These are phyloP conservation scores for Antidorcas marsupialis DNA, from an alignment of 2,113 vertebrate genomes.

Conservation along the genomic window DNA sequence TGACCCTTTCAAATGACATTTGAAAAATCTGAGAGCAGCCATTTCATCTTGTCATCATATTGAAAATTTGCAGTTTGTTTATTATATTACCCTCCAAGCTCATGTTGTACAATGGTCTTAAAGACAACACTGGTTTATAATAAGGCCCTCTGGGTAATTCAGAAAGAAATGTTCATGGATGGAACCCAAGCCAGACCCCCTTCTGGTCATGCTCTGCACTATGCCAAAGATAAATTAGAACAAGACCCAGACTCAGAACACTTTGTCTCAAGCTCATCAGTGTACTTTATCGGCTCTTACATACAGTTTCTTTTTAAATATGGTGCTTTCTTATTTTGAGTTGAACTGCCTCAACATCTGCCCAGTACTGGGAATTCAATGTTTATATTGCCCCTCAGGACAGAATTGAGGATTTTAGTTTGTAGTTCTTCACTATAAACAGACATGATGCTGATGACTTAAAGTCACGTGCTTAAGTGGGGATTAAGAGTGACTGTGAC, in stretches of 20 bases:
- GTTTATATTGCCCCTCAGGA: not conserved
- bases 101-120: not conserved
- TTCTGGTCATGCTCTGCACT: not conserved
- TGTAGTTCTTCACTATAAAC: not conserved
- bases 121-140: not conserved
- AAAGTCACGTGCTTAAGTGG: not conserved
- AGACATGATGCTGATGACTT: not conserved
- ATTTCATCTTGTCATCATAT: not conserved
- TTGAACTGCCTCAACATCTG: not conserved
- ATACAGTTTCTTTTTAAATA: not conserved
- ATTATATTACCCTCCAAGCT: not conserved
- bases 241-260: not conserved
- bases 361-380: not conserved
- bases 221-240: not conserved
- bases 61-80: conserved; percentile 5
- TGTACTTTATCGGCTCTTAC: not conserved
- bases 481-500: not conserved
- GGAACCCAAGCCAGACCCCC: not conserved
- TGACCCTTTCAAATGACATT: conserved; percentile 42
- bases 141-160: conserved; percentile 3
- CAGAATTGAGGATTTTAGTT: not conserved
- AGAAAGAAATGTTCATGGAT: not conserved
- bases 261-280: not conserved
- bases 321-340: not conserved
- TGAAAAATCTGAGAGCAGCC: conserved; percentile 29